Evolutionary conservation across 2,888 invertebrate species (phyloP).

Genomic region (Apodemia zela): DNA sequence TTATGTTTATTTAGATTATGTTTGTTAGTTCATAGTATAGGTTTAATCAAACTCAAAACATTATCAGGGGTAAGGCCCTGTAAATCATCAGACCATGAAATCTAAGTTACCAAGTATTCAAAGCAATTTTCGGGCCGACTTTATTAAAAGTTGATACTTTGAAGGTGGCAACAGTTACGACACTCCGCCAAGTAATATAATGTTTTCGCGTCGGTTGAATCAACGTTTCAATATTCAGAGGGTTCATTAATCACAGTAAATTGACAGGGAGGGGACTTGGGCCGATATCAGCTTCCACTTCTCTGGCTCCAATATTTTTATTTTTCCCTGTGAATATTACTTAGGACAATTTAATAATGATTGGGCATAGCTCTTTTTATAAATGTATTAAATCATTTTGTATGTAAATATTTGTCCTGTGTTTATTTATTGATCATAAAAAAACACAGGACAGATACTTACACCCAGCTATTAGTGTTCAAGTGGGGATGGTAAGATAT

Average conservation of each 20-base stretch:
- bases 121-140: slow-evolving; percentile 46
- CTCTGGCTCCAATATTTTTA: slow-evolving; percentile 42
- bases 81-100: slow-evolving; percentile 9
- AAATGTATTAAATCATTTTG: background rate
- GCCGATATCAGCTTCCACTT: slow-evolving; percentile 47
- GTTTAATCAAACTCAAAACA: background rate
- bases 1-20: background rate
- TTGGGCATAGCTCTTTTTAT: slow-evolving; percentile 11
- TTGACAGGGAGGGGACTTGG: slow-evolving; percentile 69
- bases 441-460: too few relatives aligned
- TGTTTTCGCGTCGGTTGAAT: slow-evolving; percentile 69
- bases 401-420: background rate
- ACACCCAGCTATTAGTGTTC: too few relatives aligned
- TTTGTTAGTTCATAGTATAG: background rate
- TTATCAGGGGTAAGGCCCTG: background rate
- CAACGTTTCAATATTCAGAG: slow-evolving; percentile 76
- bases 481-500: too few relatives aligned
- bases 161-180: slow-evolving; percentile 38
- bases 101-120: slow-evolving; percentile 21
- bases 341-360: slow-evolving; percentile 47
- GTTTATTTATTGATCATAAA: too few relatives aligned
- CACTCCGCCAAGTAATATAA: slow-evolving; percentile 64
- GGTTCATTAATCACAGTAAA: slow-evolving; percentile 76
- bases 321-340: slow-evolving; percentile 39
- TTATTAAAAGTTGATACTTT: slow-evolving; percentile 62